Evolutionary conservation across 2,797 vertebrate species (phyloP).

Genomic region (Anguilla megastoma): DNA sequence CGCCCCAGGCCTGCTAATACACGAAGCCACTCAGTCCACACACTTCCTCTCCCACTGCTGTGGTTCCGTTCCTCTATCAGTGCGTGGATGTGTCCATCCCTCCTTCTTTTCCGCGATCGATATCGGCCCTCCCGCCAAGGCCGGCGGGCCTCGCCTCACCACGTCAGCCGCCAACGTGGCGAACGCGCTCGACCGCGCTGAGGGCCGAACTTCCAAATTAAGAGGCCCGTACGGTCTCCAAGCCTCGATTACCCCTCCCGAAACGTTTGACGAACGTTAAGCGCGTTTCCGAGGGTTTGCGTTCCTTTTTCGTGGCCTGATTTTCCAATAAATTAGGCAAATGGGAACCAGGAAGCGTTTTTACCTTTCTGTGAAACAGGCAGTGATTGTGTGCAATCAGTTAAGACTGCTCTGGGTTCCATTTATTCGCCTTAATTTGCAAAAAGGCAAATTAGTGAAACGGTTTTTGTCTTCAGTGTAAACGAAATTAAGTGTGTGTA

Average conservation of each 20-base stretch:
- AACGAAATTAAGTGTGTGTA: not conserved
- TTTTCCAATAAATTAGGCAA: not conserved
- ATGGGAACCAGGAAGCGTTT: not conserved
- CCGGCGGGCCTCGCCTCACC: not conserved
- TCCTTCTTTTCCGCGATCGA: not conserved
- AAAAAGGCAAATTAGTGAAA: not conserved
- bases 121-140: not conserved
- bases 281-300: no score
- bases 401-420: not conserved
- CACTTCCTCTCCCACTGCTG: not conserved
- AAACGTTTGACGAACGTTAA: not conserved
- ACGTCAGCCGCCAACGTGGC: no score
- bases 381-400: conserved; percentile 17
- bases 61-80: not conserved
- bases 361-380: conserved; percentile 14
- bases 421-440: not conserved
- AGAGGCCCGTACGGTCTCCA: not conserved
- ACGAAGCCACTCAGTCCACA: not conserved
- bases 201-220: not conserved
- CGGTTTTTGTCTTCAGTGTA: not conserved
- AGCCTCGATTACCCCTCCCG: not conserved
- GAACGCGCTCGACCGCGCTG: not conserved
- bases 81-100: not conserved
- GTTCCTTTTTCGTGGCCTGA: not conserved
- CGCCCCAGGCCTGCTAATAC: not conserved